Evolutionary conservation across 2,113 vertebrate species (phyloP), one percentile per base, ranked within the genome.

Genomic region (Mixornis gularis): DNA sequence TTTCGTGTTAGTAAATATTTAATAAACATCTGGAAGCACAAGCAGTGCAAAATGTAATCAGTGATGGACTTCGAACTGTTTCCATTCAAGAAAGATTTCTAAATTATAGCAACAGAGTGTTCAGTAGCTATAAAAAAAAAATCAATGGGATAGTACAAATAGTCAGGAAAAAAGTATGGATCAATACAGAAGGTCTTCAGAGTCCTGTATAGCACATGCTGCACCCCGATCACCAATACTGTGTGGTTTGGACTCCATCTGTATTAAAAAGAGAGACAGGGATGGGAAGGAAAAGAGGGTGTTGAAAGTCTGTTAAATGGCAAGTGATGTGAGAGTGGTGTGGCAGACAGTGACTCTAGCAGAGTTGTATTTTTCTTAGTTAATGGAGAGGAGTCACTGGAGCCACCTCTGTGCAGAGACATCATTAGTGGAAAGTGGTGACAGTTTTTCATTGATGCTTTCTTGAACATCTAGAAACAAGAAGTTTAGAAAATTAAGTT

Each of bases 121-220:
- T 89, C 26, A 53, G 41, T 18, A 65, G 24, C 17, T 26, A 3
- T 38, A 60, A 82, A 58, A 40, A 40, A 81, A 11, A 10, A 36
- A 19, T 60, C 12, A 36, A 0, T 46, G 52, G 7, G 7, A 5
- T 62, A 21, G 9, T 48, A 27, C 10, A 59, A 44, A 43, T 55
- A 81, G 48, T 46, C 11, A 32, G 14, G 36, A n/a, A 60, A 48
- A 26, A 63, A 58, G 9, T 36, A 58, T 10, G 6, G 17, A 40
- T 48, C 13, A 24, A 16, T 36, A 27, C 4, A 14, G 48, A 38
- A 73, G 21, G 9, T 25, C 2, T 9, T 44, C 15, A n/a, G n/a
- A 76, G 20, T 44, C 7, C 16, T 26, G 24, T 34, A 0, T 46
- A 19, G 25, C 32, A 20, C 9, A 1, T 2, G 2, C 17, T 56